Conservation (phyloP, 2,888 invertebrate genomes). For the Belgica antarctica region DNA sequence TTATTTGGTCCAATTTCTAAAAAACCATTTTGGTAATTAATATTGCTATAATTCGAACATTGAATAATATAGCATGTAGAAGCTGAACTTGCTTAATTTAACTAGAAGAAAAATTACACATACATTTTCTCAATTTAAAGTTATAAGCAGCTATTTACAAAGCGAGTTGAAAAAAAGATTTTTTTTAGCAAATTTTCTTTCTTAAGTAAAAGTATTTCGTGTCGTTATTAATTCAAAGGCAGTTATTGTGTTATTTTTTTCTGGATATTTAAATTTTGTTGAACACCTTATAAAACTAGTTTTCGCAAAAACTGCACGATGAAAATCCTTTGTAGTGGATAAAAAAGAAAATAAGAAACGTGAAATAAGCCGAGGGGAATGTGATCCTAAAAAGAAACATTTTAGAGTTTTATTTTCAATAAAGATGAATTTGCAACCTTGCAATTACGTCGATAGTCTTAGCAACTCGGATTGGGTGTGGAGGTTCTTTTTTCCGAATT, state of each 20-base stretch:
- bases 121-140: neutral
- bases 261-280: neutral
- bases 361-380: slow-evolving; percentile 88
- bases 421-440: slow-evolving; percentile 54
- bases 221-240: slow-evolving; percentile 4
- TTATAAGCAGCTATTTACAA: neutral
- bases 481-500: slow-evolving; percentile 87
- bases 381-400: slow-evolving; percentile 70
- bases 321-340: slow-evolving; percentile 85
- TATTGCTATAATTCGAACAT: slow-evolving; percentile 1
- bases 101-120: neutral
- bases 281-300: neutral
- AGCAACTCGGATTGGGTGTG: slow-evolving; percentile 88
- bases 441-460: slow-evolving; percentile 94
- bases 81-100: neutral
- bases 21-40: slow-evolving; percentile 6
- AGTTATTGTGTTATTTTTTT: slow-evolving; percentile 4
- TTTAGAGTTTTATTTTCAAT: slow-evolving; percentile 25
- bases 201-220: neutral
- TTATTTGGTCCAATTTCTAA: slow-evolving; percentile 37
- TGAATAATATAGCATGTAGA: neutral
- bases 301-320: slow-evolving; percentile 47
- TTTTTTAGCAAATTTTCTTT: neutral
- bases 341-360: slow-evolving; percentile 94
- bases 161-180: neutral